Evolutionary conservation across 2,888 invertebrate genomes (phyloP).

Genomic region (Melipona bicolor): DNA sequence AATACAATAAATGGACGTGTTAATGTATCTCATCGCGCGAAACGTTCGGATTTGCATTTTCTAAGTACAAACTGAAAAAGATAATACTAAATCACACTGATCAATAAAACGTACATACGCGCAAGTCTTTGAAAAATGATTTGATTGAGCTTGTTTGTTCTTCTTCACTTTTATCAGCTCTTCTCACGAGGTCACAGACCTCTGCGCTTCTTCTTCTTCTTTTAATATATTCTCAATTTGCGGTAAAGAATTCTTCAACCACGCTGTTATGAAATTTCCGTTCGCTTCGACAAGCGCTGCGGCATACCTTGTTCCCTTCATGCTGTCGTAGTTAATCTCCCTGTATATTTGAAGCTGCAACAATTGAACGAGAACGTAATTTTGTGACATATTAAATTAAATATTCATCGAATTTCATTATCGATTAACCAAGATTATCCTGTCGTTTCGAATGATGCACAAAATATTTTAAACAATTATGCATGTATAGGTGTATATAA

Average conservation of each 20-base stretch:
- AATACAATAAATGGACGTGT: not conserved
- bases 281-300: conserved; percentile 77
- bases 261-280: conserved; percentile 74
- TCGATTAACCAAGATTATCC: too few relatives aligned
- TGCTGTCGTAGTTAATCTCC: conserved; percentile 73
- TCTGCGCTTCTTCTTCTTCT: conserved; percentile 42
- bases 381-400: too few relatives aligned
- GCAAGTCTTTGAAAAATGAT: not conserved
- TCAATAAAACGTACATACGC: not conserved
- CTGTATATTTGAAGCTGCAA: conserved; percentile 77
- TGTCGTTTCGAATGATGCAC: too few relatives aligned
- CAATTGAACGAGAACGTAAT: not conserved
- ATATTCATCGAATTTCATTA: too few relatives aligned
- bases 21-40: not conserved
- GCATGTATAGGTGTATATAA: too few relatives aligned
- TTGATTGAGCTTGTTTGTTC: not conserved
- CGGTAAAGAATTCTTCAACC: conserved; percentile 72
- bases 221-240: conserved; percentile 69
- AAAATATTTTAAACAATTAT: too few relatives aligned
- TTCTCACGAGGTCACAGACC: not conserved
- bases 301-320: conserved; percentile 74
- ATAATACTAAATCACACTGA: not conserved
- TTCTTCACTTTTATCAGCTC: not conserved
- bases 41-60: not conserved
- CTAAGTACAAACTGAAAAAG: not conserved